A percentile compares a stretch with the other conserved stretches of the same genome.
phyloP scores from a whole-genome alignment of 2,113 vertebrate genomes.

The Eretmochelys imbricata region DNA sequence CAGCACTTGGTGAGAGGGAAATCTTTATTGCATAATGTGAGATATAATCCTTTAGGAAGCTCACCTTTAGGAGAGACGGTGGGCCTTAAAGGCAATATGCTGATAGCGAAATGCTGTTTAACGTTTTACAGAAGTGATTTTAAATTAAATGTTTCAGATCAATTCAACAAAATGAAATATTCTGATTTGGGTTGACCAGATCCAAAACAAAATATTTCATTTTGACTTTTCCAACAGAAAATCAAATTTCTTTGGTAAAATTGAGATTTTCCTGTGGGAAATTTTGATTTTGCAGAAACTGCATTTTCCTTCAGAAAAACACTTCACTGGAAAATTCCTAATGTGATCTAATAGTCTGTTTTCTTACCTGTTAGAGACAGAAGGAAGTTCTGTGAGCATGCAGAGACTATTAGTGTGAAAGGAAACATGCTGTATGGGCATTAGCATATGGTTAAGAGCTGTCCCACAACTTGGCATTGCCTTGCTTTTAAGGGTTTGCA shows the following conservation, averaged over 20 bases:
- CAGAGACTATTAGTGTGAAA: not conserved
- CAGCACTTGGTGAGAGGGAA: not conserved
- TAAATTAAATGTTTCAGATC: not conserved
- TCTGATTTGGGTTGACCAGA: not conserved
- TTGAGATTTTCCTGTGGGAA: not conserved
- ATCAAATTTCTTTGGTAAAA: not conserved
- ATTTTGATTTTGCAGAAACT: not conserved
- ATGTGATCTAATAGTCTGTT: not conserved
- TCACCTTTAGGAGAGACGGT: not conserved
- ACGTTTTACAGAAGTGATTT: not conserved
- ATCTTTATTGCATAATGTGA: not conserved
- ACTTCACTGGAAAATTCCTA: not conserved
- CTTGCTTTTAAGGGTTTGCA: slow-evolving; percentile 10
- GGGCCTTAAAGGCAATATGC: not conserved
- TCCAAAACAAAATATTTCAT: not conserved
- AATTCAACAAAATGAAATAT: not conserved
- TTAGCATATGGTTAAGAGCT: not conserved
- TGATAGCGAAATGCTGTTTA: not conserved
- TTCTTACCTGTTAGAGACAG: slow-evolving; percentile 1
- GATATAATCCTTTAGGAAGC: not conserved
- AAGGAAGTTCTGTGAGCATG: not conserved
- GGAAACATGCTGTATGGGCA: slow-evolving; percentile 41
- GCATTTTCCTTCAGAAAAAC: not conserved
- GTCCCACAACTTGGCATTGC: not conserved
- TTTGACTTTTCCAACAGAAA: not conserved